phyloP scores from a whole-genome alignment of 2,113 vertebrate species.

The Callionymus lyra region DNA sequence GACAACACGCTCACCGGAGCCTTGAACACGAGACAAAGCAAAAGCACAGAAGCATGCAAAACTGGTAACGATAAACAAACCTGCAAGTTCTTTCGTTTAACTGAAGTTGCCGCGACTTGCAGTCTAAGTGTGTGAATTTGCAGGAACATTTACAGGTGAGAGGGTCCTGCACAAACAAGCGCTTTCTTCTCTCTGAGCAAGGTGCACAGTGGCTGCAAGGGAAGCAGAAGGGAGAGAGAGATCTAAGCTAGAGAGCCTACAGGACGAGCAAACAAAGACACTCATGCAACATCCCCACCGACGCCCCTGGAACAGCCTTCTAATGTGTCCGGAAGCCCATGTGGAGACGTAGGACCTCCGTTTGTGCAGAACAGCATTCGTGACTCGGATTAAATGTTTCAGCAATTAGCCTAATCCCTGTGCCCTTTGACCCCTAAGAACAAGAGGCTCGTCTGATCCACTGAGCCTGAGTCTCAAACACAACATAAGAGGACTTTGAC shows the following conservation, averaged over 20 bases:
- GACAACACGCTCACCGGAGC: no score
- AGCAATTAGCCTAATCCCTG: neutral
- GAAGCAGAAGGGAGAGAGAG: slow-evolving; percentile 78
- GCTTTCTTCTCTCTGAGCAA: slow-evolving; percentile 97
- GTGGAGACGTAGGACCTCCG: no score
- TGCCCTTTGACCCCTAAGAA: slow-evolving; percentile 1
- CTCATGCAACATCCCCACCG: slow-evolving; percentile 29
- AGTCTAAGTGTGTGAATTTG: slow-evolving; percentile 96
- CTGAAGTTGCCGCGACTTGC: slow-evolving; percentile 97
- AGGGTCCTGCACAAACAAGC: slow-evolving; percentile 97
- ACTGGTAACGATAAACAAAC: slow-evolving; percentile 85
- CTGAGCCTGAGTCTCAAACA: neutral
- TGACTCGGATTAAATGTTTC: slow-evolving; percentile 1
- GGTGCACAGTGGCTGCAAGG: slow-evolving; percentile 98
- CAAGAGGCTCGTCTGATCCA: neutral
- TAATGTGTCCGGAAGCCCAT: no score
- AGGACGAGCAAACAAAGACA: slow-evolving; percentile 53
- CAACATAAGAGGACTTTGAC: no score
- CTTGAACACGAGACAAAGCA: no score
- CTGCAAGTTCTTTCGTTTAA: slow-evolving; percentile 99
- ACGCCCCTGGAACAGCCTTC: neutral
- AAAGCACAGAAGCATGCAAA: no score
- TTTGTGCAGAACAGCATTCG: slow-evolving; percentile 1
- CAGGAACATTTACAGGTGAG: slow-evolving; percentile 98
- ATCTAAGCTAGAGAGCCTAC: slow-evolving; percentile 81